phyloP scores from a whole-genome alignment of 2,888 invertebrate genomes.

The Automeris io region DNA sequence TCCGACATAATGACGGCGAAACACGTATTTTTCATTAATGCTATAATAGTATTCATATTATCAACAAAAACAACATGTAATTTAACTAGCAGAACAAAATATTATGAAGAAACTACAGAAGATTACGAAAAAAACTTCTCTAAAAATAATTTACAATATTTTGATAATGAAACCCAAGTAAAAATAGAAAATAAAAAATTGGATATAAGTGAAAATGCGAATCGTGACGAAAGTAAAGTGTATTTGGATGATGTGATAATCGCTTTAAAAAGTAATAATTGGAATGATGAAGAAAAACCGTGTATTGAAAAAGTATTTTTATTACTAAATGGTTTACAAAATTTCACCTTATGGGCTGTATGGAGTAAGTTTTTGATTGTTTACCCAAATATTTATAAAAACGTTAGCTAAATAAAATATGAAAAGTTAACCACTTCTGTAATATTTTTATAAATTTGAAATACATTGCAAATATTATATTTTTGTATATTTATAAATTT shows the following conservation, averaged over 20 bases:
- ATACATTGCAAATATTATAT: no score
- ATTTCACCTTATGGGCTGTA: slow-evolving; percentile 75
- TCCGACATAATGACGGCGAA: slow-evolving; percentile 30
- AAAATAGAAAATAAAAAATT: slow-evolving; percentile 17
- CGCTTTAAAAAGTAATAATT: slow-evolving; percentile 48
- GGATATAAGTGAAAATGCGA: slow-evolving; percentile 19
- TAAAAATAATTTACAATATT: slow-evolving; percentile 8
- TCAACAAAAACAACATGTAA: slow-evolving; percentile 20
- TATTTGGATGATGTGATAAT: slow-evolving; percentile 62
- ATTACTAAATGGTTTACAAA: slow-evolving; percentile 56
- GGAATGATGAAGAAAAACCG: slow-evolving; percentile 47
- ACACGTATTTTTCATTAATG: slow-evolving; percentile 16
- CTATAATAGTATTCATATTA: slow-evolving; percentile 15
- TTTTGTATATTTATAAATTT: no score
- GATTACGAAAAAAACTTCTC: slow-evolving; percentile 9
- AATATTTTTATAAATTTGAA: not conserved
- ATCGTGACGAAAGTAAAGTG: slow-evolving; percentile 29
- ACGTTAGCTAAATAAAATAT: not conserved
- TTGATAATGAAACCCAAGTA: slow-evolving; percentile 16
- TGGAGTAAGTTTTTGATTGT: slow-evolving; percentile 73
- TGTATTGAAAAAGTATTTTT: slow-evolving; percentile 50
- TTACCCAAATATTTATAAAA: not conserved
- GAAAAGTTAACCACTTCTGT: not conserved
- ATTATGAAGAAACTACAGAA: slow-evolving; percentile 12
- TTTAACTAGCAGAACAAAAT: slow-evolving; percentile 24